A percentile compares a stretch with the other conserved stretches of the same genome.
Conservation (phyloP, 2,113 vertebrate genomes). For the Oryzias curvinotus region DNA sequence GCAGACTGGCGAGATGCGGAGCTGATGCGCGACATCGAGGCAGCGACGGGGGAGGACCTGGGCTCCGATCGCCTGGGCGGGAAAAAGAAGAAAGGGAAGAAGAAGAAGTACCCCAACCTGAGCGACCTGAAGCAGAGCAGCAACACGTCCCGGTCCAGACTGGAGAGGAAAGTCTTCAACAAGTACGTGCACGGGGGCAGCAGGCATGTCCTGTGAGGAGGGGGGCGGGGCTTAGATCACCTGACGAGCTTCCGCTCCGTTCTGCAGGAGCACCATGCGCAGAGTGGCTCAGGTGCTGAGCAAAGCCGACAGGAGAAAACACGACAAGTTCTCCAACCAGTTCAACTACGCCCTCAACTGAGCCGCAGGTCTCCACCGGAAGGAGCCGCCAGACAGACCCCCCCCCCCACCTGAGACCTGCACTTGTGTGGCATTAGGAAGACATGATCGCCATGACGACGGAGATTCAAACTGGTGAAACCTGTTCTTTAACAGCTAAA, state of each 20-base stretch:
- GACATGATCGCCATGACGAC: no score
- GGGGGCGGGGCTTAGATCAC: background rate
- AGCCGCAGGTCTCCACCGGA: constrained; percentile 9
- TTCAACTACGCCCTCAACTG: constrained; percentile 94
- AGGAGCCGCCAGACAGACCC: no score
- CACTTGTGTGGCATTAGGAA: no score
- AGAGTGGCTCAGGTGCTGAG: constrained; percentile 84
- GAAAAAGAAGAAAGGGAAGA: constrained; percentile 78
- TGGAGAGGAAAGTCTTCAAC: constrained; percentile 90
- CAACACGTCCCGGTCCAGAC: constrained; percentile 83
- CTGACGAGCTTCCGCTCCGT: background rate
- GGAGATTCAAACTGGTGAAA: no score
- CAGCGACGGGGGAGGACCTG: constrained; percentile 85
- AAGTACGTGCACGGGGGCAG: constrained; percentile 79
- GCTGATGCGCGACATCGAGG: constrained; percentile 91
- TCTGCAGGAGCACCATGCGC: constrained; percentile 82
- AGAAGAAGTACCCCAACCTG: constrained; percentile 86
- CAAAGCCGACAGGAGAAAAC: constrained; percentile 85
- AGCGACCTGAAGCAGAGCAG: constrained; percentile 86
- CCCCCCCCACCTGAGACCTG: no score
- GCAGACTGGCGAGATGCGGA: constrained; percentile 89
- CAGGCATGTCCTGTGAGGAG: background rate
- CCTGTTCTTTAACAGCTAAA: no score
- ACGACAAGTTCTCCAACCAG: constrained; percentile 96
- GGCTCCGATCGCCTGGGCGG: constrained; percentile 78